Percentiles rank a stretch among this genome's conserved stretches.
Conservation (phyloP, 2,888 invertebrate genomes). For the Chorisops tibialis region DNA sequence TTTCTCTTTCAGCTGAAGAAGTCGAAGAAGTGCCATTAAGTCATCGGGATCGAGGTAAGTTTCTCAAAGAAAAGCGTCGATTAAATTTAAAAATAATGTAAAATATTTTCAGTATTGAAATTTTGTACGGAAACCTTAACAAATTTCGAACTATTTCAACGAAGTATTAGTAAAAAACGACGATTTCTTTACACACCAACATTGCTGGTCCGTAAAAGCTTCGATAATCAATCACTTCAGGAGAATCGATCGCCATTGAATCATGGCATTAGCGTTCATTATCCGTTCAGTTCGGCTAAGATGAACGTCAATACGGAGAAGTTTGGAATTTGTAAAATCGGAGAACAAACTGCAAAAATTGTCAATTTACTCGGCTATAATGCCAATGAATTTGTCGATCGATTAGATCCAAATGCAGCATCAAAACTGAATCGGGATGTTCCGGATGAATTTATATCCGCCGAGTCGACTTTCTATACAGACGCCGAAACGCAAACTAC, state of each 20-base stretch:
- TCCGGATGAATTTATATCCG: neutral
- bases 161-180: neutral
- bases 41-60: too few relatives aligned
- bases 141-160: conserved; percentile 9
- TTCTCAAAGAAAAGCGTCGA: too few relatives aligned
- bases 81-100: too few relatives aligned
- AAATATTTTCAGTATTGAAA: conserved; percentile 16
- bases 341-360: conserved; percentile 19
- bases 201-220: neutral
- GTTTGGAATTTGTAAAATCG: conserved; percentile 22
- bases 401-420: conserved; percentile 8
- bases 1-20: too few relatives aligned
- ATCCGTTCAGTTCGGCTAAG: conserved; percentile 23
- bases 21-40: too few relatives aligned
- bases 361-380: conserved; percentile 21
- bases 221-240: neutral
- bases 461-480: conserved; percentile 11
- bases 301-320: conserved; percentile 10
- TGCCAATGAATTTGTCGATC: conserved; percentile 3
- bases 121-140: conserved; percentile 17
- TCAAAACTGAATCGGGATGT: neutral
- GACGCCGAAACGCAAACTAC: conserved; percentile 22
- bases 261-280: conserved; percentile 10
- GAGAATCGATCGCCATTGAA: conserved; percentile 28
- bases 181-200: conserved; percentile 28